phyloP scores from a whole-genome alignment of 2,797 vertebrate species.

The Lacerta viridis region DNA sequence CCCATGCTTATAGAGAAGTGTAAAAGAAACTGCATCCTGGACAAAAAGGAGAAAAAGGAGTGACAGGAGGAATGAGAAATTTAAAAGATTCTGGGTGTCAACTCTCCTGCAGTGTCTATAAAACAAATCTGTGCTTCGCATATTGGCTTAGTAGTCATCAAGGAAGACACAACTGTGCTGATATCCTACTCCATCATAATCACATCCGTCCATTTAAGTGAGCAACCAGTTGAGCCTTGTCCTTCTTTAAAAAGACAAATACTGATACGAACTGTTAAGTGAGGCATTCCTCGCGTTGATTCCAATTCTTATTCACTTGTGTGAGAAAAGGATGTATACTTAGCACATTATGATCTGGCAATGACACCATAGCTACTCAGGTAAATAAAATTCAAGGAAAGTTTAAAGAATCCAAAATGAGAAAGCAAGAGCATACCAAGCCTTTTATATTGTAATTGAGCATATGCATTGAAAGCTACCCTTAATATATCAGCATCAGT shows the following conservation, averaged over 20 bases:
- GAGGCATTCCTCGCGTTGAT: background rate
- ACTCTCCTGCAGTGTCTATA: background rate
- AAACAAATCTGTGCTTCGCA: background rate
- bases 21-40: background rate
- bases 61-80: background rate
- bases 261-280: background rate
- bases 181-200: background rate
- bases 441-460: background rate
- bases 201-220: background rate
- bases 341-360: too few relatives aligned
- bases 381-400: background rate
- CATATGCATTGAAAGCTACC: background rate
- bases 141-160: constrained; percentile 5
- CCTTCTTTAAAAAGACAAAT: background rate
- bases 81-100: background rate
- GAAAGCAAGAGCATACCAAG: background rate
- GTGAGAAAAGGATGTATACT: background rate
- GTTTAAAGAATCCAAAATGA: background rate
- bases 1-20: background rate
- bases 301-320: background rate
- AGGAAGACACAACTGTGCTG: background rate
- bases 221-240: background rate
- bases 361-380: background rate
- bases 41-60: too few relatives aligned
- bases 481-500: background rate